Base-by-base conservation (phyloP, 2,797 vertebrate species). In the Lycodopsis pacificus region DNA sequence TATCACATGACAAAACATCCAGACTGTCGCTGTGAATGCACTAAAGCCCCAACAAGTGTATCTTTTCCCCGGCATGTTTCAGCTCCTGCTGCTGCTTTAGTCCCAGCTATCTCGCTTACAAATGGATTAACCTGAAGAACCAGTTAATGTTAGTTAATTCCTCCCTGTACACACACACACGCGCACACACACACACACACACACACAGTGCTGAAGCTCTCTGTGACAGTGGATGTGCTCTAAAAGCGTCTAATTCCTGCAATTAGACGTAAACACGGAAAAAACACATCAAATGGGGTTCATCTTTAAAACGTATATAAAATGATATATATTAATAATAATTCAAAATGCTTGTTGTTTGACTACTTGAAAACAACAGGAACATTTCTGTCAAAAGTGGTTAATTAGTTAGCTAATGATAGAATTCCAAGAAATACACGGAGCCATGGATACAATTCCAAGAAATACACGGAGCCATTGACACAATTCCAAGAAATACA, bases 91-190 rank as follows among this genome's bases (percentile, higher is more conserved):
- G 19, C 36, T 59, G 67, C 71, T 77, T 82, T 73, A 30, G n/a
- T 65, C 30, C 27, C 3, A 27, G 10, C 17, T 17, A 32, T 27
- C 51, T 69, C 32, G 0, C 49, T 12, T 20, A 6, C 4, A 57
- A 2, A 79, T 27, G 73, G 86, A 84, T 87, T 11, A 89, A 93
- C 93, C 88, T 82, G 92, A 69, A 88, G 79, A 93, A 94, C 92
- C 88, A 80, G 92, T 91, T 73, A 25, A 6, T 7, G 92, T 91
- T 73, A 25, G 32, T 32, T 32, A 32, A 32, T 32, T 48, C 46
- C 46, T 48, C 32, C 76, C 79, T 56, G 81, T 66, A 48, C 62
- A 49, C 62, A 54, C 51, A 38, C 61, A 27, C 36, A 36, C 36
- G 2, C 25, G 20, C 62, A 49, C 62, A 54, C 51, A 46, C 62